These are phyloP conservation scores for Xiphophorus couchianus DNA, from an alignment of 2,113 vertebrate species.

Conservation along the genomic window DNA sequence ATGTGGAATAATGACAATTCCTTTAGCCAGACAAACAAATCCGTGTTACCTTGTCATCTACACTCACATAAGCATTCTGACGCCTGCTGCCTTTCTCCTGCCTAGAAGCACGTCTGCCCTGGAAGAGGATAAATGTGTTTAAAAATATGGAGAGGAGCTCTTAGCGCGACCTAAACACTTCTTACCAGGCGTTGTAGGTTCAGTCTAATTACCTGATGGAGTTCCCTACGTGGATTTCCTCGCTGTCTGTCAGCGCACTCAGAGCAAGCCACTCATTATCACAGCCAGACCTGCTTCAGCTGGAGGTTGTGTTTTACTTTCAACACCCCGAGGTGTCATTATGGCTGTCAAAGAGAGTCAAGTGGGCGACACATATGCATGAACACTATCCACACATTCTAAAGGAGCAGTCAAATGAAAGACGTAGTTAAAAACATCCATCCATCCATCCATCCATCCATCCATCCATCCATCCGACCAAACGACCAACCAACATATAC, in stretches of 20 bases:
- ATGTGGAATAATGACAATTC: conserved; percentile 40
- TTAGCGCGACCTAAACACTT: conserved; percentile 86
- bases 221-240: conserved; percentile 78
- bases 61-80: conserved; percentile 8
- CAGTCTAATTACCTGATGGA: conserved; percentile 85
- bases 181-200: conserved; percentile 84
- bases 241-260: conserved; percentile 81
- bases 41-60: not conserved
- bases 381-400: conserved; percentile 22
- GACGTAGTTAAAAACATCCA: not conserved
- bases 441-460: too few relatives aligned
- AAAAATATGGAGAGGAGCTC: conserved; percentile 79
- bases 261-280: conserved; percentile 86
- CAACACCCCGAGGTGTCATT: conserved; percentile 85
- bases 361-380: conserved; percentile 53
- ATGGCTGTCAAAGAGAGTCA: conserved; percentile 76
- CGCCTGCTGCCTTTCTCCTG: conserved; percentile 3
- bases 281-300: conserved; percentile 80
- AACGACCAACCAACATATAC: too few relatives aligned
- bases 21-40: conserved; percentile 20
- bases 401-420: conserved; percentile 8
- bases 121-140: conserved; percentile 64
- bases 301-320: conserved; percentile 80
- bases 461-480: too few relatives aligned
- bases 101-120: conserved; percentile 50